These are phyloP conservation scores for Andrena camellia DNA, from an alignment of 2,888 invertebrate species.

Conservation along the genomic window DNA sequence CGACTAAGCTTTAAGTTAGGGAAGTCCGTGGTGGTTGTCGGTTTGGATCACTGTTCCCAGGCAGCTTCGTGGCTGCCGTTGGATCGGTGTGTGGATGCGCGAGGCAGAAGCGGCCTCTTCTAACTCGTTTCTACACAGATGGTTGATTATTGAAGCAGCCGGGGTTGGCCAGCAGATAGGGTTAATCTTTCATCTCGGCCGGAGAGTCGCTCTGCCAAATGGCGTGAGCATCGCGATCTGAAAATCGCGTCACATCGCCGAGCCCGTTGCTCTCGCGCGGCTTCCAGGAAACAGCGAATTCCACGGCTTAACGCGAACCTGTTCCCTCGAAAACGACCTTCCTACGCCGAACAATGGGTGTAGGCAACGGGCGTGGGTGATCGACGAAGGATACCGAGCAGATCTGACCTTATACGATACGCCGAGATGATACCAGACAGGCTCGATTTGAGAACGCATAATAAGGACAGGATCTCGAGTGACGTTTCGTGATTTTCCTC, in stretches of 20 bases:
- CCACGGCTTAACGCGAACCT: constrained; percentile 69
- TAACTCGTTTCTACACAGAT: constrained; percentile 61
- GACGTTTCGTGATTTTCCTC: constrained; percentile 15
- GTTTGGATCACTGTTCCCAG: not conserved
- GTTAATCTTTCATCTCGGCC: constrained; percentile 55
- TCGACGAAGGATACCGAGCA: constrained; percentile 74
- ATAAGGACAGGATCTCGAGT: constrained; percentile 21
- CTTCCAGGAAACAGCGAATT: constrained; percentile 72
- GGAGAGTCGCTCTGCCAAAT: constrained; percentile 50
- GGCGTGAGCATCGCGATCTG: constrained; percentile 71
- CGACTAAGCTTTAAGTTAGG: not conserved
- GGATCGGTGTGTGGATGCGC: not conserved
- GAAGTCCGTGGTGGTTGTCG: not conserved
- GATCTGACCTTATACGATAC: constrained; percentile 76
- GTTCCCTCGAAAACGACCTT: constrained; percentile 70
- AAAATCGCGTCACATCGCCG: constrained; percentile 65
- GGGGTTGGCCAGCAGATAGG: constrained; percentile 14
- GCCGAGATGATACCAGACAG: constrained; percentile 49
- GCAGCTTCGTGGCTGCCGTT: constrained; percentile 1
- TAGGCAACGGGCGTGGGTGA: constrained; percentile 77
- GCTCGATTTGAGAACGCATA: constrained; percentile 37
- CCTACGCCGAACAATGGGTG: constrained; percentile 72
- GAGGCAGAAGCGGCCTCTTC: constrained; percentile 24
- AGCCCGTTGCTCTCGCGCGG: constrained; percentile 38
- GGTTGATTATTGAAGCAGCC: constrained; percentile 48